phyloP scores from a whole-genome alignment of 2,888 invertebrate species.

The Limnephilus rhombicus region DNA sequence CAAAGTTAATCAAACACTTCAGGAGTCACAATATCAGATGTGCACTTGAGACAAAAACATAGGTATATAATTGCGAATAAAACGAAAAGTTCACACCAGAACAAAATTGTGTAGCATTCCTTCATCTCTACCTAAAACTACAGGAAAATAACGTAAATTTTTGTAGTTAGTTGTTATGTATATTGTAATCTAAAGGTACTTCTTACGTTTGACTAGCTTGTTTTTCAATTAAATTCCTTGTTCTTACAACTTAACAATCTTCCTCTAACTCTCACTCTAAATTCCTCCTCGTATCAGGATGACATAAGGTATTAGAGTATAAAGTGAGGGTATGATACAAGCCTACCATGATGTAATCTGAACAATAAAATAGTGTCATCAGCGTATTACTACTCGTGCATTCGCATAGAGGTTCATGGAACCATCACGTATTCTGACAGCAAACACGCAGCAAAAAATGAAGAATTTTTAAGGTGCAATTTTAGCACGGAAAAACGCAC shows the following conservation, averaged over 20 bases:
- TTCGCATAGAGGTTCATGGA: not conserved
- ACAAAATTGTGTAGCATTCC: too few species aligned
- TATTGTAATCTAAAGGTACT: too few species aligned
- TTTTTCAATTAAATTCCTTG: not conserved
- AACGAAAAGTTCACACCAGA: too few species aligned
- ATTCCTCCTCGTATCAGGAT: not conserved
- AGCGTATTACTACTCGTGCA: not conserved
- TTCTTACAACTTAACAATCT: not conserved
- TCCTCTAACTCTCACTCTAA: not conserved
- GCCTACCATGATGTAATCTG: not conserved
- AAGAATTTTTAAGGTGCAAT: not conserved
- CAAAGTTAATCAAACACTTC: too few species aligned
- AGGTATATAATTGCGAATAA: too few species aligned
- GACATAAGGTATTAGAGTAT: not conserved
- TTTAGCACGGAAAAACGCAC: too few species aligned
- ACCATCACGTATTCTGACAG: not conserved
- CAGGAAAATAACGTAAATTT: too few species aligned
- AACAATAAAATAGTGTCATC: slow-evolving; percentile 13
- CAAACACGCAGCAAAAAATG: not conserved
- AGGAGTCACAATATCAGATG: too few species aligned
- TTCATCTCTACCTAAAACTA: too few species aligned
- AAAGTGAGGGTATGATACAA: not conserved
- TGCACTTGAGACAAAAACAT: too few species aligned
- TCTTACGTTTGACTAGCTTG: too few species aligned
- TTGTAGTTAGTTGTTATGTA: too few species aligned